Conservation (phyloP, 2,888 invertebrate genomes). For the Ceramica pisi region DNA sequence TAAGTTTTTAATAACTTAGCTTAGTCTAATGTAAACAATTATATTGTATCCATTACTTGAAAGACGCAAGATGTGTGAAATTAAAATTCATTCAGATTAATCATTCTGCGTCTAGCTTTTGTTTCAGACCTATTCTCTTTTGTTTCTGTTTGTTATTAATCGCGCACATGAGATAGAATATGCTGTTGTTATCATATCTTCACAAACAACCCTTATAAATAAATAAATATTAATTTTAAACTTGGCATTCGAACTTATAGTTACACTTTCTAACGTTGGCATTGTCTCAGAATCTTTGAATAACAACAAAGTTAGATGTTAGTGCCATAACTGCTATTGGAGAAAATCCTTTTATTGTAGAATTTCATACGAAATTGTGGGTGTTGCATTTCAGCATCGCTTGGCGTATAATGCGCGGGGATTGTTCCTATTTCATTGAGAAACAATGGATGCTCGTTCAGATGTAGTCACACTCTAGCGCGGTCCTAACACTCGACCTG, state of each 20-base stretch:
- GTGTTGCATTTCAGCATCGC: constrained; percentile 54
- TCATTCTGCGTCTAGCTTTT: constrained; percentile 20
- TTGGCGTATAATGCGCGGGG: constrained; percentile 60
- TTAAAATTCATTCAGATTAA: constrained; percentile 28
- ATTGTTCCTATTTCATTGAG: constrained; percentile 60
- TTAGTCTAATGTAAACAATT: constrained; percentile 35
- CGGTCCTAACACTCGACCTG: constrained; percentile 20
- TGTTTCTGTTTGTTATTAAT: constrained; percentile 12
- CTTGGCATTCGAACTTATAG: constrained; percentile 27
- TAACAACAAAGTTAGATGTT: constrained; percentile 57
- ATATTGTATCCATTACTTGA: constrained; percentile 41
- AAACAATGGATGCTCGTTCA: constrained; percentile 67
- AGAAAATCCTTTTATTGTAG: constrained; percentile 54
- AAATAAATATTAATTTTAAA: constrained; percentile 33
- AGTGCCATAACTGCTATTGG: constrained; percentile 41
- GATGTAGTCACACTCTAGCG: constrained; percentile 44
- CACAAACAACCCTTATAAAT: constrained; percentile 35
- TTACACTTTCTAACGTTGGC: constrained; percentile 56
- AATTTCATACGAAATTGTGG: constrained; percentile 57
- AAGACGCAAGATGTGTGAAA: constrained; percentile 43
- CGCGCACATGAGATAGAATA: constrained; percentile 14
- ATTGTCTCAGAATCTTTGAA: constrained; percentile 56
- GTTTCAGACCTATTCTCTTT: constrained; percentile 10
- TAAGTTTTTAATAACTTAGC: constrained; percentile 24
- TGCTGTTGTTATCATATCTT: constrained; percentile 1